These are phyloP conservation scores for Aricia agestis DNA, from an alignment of 1,140 invertebrate genomes.

Conservation along the genomic window DNA sequence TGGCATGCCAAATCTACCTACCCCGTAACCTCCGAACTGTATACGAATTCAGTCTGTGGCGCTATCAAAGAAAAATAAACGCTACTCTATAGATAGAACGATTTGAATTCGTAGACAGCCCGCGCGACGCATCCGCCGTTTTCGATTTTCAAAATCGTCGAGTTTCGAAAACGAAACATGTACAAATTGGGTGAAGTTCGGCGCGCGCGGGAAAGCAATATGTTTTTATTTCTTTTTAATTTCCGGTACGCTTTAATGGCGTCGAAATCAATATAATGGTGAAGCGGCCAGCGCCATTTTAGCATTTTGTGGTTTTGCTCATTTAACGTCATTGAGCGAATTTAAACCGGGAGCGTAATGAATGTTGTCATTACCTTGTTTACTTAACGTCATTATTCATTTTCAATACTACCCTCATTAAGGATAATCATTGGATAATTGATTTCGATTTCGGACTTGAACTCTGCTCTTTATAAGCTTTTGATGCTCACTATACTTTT, in stretches of 20 bases:
- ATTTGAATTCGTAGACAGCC: conserved; percentile 24
- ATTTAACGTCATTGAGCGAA: conserved; percentile 68
- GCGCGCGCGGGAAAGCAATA: conserved; percentile 72
- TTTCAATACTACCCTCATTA: conserved; percentile 26
- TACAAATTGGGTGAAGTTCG: conserved; percentile 72
- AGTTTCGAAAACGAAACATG: conserved; percentile 65
- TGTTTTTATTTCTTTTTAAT: conserved; percentile 76
- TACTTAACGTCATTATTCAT: conserved; percentile 31
- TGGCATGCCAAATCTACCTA: conserved; percentile 72
- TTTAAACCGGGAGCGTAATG: conserved; percentile 55
- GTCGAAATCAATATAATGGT: conserved; percentile 75
- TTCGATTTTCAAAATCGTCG: conserved; percentile 42
- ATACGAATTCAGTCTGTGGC: conserved; percentile 35
- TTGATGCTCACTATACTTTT: no score
- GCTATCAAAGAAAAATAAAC: conserved; percentile 19
- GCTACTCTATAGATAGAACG: conserved; percentile 26
- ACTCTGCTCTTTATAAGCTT: no score
- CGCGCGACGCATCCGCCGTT: conserved; percentile 38
- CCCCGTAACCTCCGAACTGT: conserved; percentile 41
- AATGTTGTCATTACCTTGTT: conserved; percentile 42
- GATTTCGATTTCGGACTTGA: conserved; percentile 2
- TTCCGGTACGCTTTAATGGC: conserved; percentile 74
- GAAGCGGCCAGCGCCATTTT: conserved; percentile 67
- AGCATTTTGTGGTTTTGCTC: conserved; percentile 72
- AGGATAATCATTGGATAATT: background rate